Percentiles rank a stretch among this genome's conserved stretches.
Conservation (phyloP, 2,888 invertebrate species). For the Epinotia brunnichana region DNA sequence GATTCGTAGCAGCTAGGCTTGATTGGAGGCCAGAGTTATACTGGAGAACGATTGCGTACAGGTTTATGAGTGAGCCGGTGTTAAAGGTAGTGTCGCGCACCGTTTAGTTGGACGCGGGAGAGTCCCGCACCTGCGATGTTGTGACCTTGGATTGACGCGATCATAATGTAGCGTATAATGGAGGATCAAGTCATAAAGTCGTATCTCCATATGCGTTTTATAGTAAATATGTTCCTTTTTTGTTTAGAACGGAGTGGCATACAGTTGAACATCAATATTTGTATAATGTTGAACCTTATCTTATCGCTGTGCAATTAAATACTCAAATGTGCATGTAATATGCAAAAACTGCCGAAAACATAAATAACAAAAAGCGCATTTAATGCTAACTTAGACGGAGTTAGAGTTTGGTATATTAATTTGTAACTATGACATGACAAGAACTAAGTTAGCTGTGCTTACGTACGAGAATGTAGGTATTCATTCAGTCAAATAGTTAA, state of each 20-base stretch:
- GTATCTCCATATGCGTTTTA: neutral
- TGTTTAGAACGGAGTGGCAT: neutral
- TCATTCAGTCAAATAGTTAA: too few relatives aligned
- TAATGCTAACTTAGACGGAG: too few relatives aligned
- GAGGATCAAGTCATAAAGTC: neutral
- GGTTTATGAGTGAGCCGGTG: neutral
- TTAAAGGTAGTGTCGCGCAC: neutral
- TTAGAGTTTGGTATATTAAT: too few relatives aligned
- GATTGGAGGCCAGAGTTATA: neutral
- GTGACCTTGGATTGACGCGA: neutral
- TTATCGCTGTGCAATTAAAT: too few relatives aligned
- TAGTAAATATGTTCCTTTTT: neutral
- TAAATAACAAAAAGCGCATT: too few relatives aligned
- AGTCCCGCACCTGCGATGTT: neutral
- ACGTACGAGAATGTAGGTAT: too few relatives aligned
- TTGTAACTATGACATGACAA: too few relatives aligned
- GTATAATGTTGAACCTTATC: neutral
- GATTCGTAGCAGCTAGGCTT: neutral
- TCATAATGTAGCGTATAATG: too few relatives aligned
- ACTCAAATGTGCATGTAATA: too few relatives aligned
- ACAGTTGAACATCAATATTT: neutral
- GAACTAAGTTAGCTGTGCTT: too few relatives aligned
- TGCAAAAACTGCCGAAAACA: too few relatives aligned
- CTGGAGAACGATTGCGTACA: neutral
- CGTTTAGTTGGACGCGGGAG: neutral